Base-by-base conservation (phyloP, 1,140 invertebrate species). In the Ptiloglossa arizonensis region DNA sequence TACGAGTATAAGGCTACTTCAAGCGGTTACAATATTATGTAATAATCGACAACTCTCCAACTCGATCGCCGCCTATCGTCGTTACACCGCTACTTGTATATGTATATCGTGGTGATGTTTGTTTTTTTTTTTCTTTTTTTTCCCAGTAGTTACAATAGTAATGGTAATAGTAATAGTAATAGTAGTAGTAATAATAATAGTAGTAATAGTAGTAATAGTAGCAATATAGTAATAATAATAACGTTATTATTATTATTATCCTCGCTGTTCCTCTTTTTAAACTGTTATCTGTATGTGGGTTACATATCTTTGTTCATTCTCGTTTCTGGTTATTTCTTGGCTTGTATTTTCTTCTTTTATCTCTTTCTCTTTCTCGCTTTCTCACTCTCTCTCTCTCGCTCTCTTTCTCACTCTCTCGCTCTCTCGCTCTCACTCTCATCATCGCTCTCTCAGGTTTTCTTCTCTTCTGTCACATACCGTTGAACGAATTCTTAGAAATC, bases 1-100 rank as follows among this genome's bases (percentile, higher is more conserved):
- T 84, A 85, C 82, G 81, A 76, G 72, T 81, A 81, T 85, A 85
- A 85, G 83, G 82, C 83, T 85, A 85, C 83, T 84, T 81, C 41
- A 85, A 85, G 83, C 83, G 69, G 73, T 85, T 85, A 85, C 66
- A 50, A 50, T 76, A 75, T 24, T 24, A 35, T 69, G 66, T 85
- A 81, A 81, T 84, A 79, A 81, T 85, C 82, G 82, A 85, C 78
- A 73, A 77, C 29, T 76, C 32, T 63, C 29, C 70, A 19, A 24
- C 44, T 41, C 70, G 70, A 57, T 54, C 27, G 52, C 32, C 32
- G 44, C 17, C 52, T 77, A 57, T 59, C 69, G 76, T 29, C 52
- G 59, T 56, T 68, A 68, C 67, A 75, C 67, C 38, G n/a, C 72
- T 76, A 69, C 46, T 70, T 52, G 66, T 50, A 46, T 38, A 67